phyloP scores from a whole-genome alignment of 2,113 vertebrate species.

The Capricornis sumatraensis region DNA sequence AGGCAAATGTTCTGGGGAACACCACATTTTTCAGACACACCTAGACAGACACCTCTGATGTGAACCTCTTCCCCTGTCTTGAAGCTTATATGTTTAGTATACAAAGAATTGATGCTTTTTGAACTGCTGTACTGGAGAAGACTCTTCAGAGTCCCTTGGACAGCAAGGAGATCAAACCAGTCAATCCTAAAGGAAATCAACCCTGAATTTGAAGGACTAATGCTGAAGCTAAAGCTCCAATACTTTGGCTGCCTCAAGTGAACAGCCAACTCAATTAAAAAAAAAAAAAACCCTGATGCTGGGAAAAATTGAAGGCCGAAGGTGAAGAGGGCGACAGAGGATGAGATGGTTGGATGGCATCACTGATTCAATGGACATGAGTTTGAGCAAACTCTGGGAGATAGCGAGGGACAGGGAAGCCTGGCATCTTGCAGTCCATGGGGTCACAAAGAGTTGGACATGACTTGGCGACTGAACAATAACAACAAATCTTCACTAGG shows the following conservation, averaged over 20 bases:
- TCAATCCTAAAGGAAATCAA: neutral
- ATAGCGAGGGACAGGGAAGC: neutral
- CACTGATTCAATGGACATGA: neutral
- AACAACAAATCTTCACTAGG: neutral
- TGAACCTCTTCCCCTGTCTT: constrained; percentile 53
- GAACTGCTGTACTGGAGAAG: neutral
- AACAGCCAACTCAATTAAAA: neutral
- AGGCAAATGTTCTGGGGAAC: neutral
- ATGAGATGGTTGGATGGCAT: neutral
- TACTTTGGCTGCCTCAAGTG: neutral
- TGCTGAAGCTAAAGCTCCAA: neutral
- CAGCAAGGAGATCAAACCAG: neutral
- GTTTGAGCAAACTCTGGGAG: neutral
- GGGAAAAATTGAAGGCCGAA: neutral
- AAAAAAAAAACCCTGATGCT: neutral
- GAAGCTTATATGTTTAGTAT: constrained; percentile 68
- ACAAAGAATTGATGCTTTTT: neutral
- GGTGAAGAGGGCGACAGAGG: neutral
- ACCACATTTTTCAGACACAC: constrained; percentile 53
- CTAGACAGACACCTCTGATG: constrained; percentile 62
- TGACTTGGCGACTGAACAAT: neutral
- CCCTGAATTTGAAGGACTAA: neutral
- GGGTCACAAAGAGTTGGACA: neutral
- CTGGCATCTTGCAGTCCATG: neutral
- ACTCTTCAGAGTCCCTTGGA: neutral